Base-by-base conservation (phyloP, 2,888 invertebrate genomes). In the Ophioninae sp. region DNA sequence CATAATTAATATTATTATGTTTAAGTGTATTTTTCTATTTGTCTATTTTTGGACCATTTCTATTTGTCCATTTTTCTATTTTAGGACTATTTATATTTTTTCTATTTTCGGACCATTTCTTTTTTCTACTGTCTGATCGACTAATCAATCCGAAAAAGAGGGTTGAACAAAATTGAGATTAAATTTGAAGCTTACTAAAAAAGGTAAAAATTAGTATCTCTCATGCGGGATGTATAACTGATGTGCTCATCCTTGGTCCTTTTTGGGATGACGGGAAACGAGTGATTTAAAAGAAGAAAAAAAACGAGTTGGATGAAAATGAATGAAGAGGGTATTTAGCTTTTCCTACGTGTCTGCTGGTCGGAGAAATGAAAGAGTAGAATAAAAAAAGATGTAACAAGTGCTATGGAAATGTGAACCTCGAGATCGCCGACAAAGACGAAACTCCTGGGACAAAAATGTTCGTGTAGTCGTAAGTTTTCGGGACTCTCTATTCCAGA, bases 381-480 rank as follows among this genome's bases (percentile, higher is more conserved):
- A 17, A 41, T 73, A 75, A 73, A 78, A 81, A 69, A 78, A 78
- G 37, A 56, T 37, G 30, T 62, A 81, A 76, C 84, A 79, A 84
- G 84, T 79, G 79, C 44, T 57, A 50, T 6, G 39, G 68, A 79
- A 81, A 81, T 75, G 39, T 72, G 74, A 68, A 44, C 23, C 44
- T 30, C 20, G 68, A 70, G 17, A 83, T 84, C 86, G 75, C 84
- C 84, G 84, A 84, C 84, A 84, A 81, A 81, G 75, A 59, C 67
- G 30, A 70, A 39, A 21, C 64, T 56, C n/a, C 85, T 87, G 81
- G 76, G 37, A 65, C 39, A n/a, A 7, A 39, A 39, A 13, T 64
- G 23, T 62, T 10, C 20, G 17, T 7, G 39, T n/a, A 61, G 59
- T 44, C 44, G 23, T 13, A 30, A 17, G 23, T 82, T 78, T 75